These are phyloP conservation scores for Bovichtus variegatus DNA, from an alignment of 2,797 vertebrate species.

Conservation along the genomic window DNA sequence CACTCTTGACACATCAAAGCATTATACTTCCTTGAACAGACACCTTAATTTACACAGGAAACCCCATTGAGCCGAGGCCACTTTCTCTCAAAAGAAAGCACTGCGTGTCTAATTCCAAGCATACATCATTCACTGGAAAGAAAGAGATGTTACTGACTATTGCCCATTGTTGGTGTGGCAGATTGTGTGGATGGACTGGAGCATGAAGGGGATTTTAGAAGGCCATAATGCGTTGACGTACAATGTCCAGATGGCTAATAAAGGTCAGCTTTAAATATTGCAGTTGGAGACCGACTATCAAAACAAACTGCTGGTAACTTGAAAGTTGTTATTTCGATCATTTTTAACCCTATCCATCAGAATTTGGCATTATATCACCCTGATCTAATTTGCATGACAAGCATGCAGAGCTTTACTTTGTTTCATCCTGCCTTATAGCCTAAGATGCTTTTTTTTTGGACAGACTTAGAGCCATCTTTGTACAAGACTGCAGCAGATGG, in stretches of 20 bases:
- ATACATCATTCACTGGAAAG: constrained; percentile 29
- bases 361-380: background rate
- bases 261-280: constrained; percentile 54
- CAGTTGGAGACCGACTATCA: background rate
- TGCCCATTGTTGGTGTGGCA: constrained; percentile 12
- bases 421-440: background rate
- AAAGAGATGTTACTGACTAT: constrained; percentile 42
- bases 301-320: background rate
- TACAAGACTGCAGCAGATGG: constrained; percentile 57
- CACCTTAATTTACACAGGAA: constrained; percentile 40
- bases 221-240: constrained; percentile 35
- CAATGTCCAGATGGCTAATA: background rate
- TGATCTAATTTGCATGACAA: background rate
- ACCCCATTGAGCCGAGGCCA: constrained; percentile 9
- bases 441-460: constrained; percentile 9
- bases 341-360: background rate
- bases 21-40: constrained; percentile 42
- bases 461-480: constrained; percentile 19
- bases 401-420: background rate
- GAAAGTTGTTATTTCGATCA: background rate
- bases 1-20: constrained; percentile 64
- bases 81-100: constrained; percentile 24
- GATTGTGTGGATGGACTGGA: constrained; percentile 10
- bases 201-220: constrained; percentile 1
- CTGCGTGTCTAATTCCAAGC: constrained; percentile 12